Percentiles rank a stretch among this genome's conserved stretches.
These are phyloP conservation scores for Drosophila leonis DNA, from an alignment of 2,888 invertebrate species.

Conservation along the genomic window DNA sequence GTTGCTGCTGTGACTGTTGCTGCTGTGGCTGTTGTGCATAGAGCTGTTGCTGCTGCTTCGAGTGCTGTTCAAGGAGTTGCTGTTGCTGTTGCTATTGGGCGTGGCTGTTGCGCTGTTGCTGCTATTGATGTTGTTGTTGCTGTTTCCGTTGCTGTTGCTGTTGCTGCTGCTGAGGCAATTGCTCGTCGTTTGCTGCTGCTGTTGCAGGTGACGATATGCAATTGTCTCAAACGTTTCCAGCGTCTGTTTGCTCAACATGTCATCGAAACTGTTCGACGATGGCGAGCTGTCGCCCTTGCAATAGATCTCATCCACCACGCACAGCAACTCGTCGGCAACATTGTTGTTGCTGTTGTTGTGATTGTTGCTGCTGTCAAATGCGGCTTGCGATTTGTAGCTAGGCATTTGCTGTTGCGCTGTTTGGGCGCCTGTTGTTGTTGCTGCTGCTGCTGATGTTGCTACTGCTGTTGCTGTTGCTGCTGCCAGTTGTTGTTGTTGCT, in stretches of 20 bases:
- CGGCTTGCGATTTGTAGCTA: slow-evolving; percentile 31
- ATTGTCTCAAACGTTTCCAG: slow-evolving; percentile 84
- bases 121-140: slow-evolving; percentile 19
- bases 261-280: slow-evolving; percentile 81
- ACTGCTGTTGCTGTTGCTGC: slow-evolving; percentile 50
- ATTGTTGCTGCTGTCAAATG: slow-evolving; percentile 16
- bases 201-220: slow-evolving; percentile 79
- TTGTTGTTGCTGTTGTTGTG: slow-evolving; percentile 44
- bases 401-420: slow-evolving; percentile 45
- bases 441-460: slow-evolving; percentile 45
- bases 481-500: slow-evolving; percentile 45
- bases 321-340: slow-evolving; percentile 73
- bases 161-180: slow-evolving; percentile 54
- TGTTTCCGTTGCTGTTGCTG: slow-evolving; percentile 46
- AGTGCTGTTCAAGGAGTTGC: slow-evolving; percentile 55
- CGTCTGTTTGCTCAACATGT: slow-evolving; percentile 82
- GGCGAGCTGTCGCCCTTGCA: slow-evolving; percentile 80
- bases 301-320: slow-evolving; percentile 79
- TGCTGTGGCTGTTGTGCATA: slow-evolving; percentile 46
- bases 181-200: slow-evolving; percentile 19
- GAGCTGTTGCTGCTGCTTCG: slow-evolving; percentile 51
- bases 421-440: slow-evolving; percentile 27
- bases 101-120: slow-evolving; percentile 28
- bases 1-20: slow-evolving; percentile 48
- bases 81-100: slow-evolving; percentile 55